A percentile compares a stretch with the other conserved stretches of the same genome.
Conservation (phyloP, 2,888 invertebrate genomes). For the Lymantria monacha region DNA sequence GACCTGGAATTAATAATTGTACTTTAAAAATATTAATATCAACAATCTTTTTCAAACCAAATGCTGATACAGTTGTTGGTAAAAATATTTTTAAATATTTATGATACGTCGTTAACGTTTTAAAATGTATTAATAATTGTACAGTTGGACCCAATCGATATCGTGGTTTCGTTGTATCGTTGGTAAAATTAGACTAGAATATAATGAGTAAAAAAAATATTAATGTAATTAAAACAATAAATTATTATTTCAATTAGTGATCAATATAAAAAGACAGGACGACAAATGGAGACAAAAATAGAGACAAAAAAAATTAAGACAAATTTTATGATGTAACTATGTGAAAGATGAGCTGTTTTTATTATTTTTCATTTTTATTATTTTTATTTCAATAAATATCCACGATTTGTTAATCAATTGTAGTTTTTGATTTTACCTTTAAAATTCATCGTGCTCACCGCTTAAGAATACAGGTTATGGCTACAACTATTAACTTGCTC, state of each 20-base stretch:
- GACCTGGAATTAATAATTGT: constrained; percentile 37
- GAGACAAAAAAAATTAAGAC: constrained; percentile 69
- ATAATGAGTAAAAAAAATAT: constrained; percentile 16
- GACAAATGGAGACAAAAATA: constrained; percentile 66
- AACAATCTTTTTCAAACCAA: constrained; percentile 5
- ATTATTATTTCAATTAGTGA: neutral
- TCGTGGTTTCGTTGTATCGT: constrained; percentile 29
- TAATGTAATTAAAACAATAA: constrained; percentile 7
- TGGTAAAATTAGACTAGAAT: constrained; percentile 25
- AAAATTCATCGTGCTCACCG: neutral
- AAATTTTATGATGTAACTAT: constrained; percentile 80
- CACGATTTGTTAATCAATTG: constrained; percentile 78
- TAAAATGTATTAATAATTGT: constrained; percentile 19
- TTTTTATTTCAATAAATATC: constrained; percentile 83
- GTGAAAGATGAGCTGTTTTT: constrained; percentile 82
- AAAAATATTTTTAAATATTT: constrained; percentile 29
- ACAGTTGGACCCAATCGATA: constrained; percentile 24
- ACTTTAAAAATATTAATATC: constrained; percentile 27
- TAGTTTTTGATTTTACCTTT: constrained; percentile 57
- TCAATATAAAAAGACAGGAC: constrained; percentile 15
- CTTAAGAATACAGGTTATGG: too few species aligned
- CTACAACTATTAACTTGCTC: too few species aligned
- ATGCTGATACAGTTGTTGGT: constrained; percentile 9
- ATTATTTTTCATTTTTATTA: constrained; percentile 82
- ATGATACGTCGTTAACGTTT: constrained; percentile 10